Conservation (phyloP, 2,113 vertebrate genomes). For the Podarcis muralis region DNA sequence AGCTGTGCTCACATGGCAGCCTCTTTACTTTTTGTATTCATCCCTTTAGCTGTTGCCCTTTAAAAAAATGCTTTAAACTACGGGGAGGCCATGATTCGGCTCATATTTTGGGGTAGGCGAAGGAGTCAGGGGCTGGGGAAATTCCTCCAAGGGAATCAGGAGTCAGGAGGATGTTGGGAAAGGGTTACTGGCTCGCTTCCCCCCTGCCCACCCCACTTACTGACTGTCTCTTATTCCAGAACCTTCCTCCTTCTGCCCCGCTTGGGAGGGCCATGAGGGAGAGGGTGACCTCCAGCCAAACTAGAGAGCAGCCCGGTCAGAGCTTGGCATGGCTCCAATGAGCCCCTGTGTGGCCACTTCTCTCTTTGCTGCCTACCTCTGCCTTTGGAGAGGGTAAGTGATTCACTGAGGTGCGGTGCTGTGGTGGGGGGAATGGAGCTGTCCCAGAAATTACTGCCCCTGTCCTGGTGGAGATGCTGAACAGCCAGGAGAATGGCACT, state of each 20-base stretch:
- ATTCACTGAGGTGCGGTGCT: neutral
- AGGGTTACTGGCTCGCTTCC: neutral
- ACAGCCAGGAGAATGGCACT: too few species aligned
- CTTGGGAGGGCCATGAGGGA: constrained; percentile 69
- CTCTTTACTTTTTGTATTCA: neutral
- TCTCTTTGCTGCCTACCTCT: constrained; percentile 64
- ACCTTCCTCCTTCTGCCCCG: neutral
- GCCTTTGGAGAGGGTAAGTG: constrained; percentile 72
- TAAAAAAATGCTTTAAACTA: neutral
- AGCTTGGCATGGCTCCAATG: constrained; percentile 59
- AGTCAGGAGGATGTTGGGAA: neutral
- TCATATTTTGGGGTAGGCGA: neutral
- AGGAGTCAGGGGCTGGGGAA: neutral
- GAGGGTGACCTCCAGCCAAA: constrained; percentile 38
- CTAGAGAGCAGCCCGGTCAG: constrained; percentile 31
- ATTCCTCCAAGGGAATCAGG: neutral
- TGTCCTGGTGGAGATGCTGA: too few species aligned
- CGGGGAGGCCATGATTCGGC: neutral
- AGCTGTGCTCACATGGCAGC: neutral
- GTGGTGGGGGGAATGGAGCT: neutral
- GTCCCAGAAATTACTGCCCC: neutral
- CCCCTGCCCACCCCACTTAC: neutral
- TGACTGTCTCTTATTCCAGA: neutral
- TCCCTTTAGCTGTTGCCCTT: neutral
- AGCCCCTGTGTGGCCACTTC: constrained; percentile 19